Percentiles rank a stretch among this genome's conserved stretches.
phyloP scores from a whole-genome alignment of 2,888 invertebrate genomes.

The Dicyrtomina minuta region DNA sequence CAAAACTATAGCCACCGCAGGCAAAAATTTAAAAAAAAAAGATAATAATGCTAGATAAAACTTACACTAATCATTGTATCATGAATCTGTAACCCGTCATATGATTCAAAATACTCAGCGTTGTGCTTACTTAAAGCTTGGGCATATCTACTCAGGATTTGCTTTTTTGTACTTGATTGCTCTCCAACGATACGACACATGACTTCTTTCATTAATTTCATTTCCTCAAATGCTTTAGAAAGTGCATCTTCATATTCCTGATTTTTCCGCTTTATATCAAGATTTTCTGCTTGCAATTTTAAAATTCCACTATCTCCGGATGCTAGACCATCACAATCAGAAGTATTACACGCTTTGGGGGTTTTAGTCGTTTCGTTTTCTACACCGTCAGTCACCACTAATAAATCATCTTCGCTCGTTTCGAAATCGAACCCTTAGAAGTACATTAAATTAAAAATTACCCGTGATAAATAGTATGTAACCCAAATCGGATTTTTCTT shows the following conservation, averaged over 20 bases:
- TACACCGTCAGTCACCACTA: too few species aligned
- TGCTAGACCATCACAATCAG: too few species aligned
- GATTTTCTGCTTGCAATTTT: too few species aligned
- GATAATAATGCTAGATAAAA: conserved; percentile 27
- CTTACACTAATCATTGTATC: conserved; percentile 86
- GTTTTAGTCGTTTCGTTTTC: too few species aligned
- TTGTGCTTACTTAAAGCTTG: conserved; percentile 54
- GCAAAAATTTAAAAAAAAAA: background rate
- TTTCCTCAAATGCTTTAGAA: conserved; percentile 57
- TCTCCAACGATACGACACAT: conserved; percentile 50
- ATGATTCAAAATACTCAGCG: conserved; percentile 71
- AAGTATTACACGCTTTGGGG: too few species aligned
- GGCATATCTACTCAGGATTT: too few species aligned
- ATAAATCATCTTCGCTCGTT: too few species aligned
- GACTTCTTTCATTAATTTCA: conserved; percentile 64
- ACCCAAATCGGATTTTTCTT: too few species aligned
- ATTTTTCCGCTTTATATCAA: background rate
- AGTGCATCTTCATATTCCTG: conserved; percentile 20
- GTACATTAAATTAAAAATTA: too few species aligned
- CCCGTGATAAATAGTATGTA: too few species aligned
- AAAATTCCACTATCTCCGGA: background rate
- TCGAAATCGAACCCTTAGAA: too few species aligned
- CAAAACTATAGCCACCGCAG: too few species aligned
- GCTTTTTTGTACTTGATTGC: background rate
- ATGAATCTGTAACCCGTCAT: conserved; percentile 89